Evolutionary conservation across 2,113 vertebrate genomes (phyloP).

Genomic region (Ictidomys tridecemlineatus): DNA sequence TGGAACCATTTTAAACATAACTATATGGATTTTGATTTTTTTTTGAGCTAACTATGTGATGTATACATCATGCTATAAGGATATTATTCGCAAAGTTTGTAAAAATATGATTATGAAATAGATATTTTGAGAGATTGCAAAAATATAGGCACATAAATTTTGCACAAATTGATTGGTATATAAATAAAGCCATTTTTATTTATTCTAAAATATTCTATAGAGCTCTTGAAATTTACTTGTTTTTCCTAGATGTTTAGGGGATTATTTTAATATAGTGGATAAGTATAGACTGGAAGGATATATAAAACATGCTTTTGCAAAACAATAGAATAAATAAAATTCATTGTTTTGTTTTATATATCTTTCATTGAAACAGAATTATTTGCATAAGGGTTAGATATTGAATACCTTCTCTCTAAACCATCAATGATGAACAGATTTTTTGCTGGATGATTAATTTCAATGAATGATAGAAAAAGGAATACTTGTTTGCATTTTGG

Average conservation of each 20-base stretch:
- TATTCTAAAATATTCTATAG: background rate
- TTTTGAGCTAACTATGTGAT: background rate
- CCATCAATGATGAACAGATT: background rate
- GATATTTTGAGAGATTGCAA: background rate
- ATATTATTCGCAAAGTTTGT: background rate
- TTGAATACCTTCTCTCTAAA: background rate
- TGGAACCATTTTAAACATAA: background rate
- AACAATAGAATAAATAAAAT: background rate
- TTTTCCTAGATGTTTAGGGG: background rate
- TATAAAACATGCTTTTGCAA: background rate
- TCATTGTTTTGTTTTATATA: background rate
- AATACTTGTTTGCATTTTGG: constrained; percentile 27
- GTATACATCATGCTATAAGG: background rate
- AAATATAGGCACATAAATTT: background rate
- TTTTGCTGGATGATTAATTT: constrained; percentile 26
- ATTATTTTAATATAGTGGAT: background rate
- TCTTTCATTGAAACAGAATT: background rate
- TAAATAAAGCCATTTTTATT: background rate
- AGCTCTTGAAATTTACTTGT: background rate
- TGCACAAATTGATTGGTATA: background rate
- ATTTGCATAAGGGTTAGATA: background rate
- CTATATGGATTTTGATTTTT: constrained; percentile 24
- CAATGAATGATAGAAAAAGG: background rate
- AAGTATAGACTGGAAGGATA: background rate
- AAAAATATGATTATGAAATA: constrained; percentile 4